phyloP scores from a whole-genome alignment of 2,797 vertebrate genomes.

The Melanotaenia pygmaea region DNA sequence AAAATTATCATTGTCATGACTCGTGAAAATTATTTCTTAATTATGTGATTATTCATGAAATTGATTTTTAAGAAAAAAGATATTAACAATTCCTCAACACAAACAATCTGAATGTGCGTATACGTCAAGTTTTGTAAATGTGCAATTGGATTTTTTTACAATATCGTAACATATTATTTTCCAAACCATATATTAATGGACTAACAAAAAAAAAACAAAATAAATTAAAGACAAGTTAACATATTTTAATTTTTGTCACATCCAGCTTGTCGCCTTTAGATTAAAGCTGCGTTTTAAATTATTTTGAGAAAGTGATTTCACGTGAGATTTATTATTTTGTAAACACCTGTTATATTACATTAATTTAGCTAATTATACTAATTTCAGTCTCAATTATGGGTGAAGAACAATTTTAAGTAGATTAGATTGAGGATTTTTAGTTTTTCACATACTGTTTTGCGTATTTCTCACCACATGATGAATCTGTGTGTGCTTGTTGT shows the following conservation, averaged over 20 bases:
- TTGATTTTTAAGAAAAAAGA: not conserved
- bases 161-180: not conserved
- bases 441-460: slow-evolving; percentile 27
- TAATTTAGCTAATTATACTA: not conserved
- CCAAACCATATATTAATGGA: not conserved
- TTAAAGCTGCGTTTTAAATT: not conserved
- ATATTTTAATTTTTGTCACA: not conserved
- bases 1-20: not conserved
- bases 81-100: not conserved
- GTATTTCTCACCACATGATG: not conserved
- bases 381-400: not conserved
- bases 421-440: slow-evolving; percentile 36
- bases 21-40: not conserved
- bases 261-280: not conserved
- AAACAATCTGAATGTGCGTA: not conserved
- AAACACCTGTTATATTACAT: slow-evolving; percentile 8
- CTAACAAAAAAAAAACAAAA: not conserved
- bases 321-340: not conserved
- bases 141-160: not conserved
- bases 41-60: not conserved
- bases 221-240: not conserved
- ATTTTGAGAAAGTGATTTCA: not conserved
- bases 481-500: slow-evolving; percentile 26
- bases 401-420: slow-evolving; percentile 19
- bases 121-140: not conserved